These are phyloP conservation scores for Dipodomys ordii DNA, from an alignment of 2,113 vertebrate genomes.

Conservation along the genomic window DNA sequence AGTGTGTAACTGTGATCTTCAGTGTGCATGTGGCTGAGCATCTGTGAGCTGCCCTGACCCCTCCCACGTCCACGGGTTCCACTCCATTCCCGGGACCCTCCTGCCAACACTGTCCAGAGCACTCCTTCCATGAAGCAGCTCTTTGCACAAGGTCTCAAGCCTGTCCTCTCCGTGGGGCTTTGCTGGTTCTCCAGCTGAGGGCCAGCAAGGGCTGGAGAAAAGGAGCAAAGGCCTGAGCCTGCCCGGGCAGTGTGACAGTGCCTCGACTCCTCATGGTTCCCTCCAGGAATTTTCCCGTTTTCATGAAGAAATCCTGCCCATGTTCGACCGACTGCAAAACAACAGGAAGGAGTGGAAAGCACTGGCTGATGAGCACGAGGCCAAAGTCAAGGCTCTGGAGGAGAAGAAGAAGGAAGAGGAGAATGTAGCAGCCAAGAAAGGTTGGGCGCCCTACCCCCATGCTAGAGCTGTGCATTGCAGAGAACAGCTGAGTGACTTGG, in stretches of 20 bases:
- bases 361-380: slow-evolving; percentile 93
- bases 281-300: slow-evolving; percentile 97
- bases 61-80: no score
- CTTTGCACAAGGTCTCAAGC: background rate
- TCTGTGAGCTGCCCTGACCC: background rate
- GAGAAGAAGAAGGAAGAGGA: slow-evolving; percentile 89
- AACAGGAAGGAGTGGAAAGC: slow-evolving; percentile 97
- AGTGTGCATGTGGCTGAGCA: background rate
- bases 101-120: accelerated
- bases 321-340: slow-evolving; percentile 95
- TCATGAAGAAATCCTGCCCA: slow-evolving; percentile 94
- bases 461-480: background rate
- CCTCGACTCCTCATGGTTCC: background rate
- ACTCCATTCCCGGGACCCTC: background rate
- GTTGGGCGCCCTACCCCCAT: slow-evolving; percentile 77
- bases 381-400: slow-evolving; percentile 91
- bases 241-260: background rate
- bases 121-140: background rate
- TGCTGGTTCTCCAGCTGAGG: background rate
- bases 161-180: background rate
- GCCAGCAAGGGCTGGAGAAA: background rate
- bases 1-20: no score
- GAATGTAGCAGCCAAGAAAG: slow-evolving; percentile 85
- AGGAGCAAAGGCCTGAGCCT: background rate
- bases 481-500: background rate